phyloP scores from a whole-genome alignment of 1,140 invertebrate genomes.

The Brachionus calyciflorus region DNA sequence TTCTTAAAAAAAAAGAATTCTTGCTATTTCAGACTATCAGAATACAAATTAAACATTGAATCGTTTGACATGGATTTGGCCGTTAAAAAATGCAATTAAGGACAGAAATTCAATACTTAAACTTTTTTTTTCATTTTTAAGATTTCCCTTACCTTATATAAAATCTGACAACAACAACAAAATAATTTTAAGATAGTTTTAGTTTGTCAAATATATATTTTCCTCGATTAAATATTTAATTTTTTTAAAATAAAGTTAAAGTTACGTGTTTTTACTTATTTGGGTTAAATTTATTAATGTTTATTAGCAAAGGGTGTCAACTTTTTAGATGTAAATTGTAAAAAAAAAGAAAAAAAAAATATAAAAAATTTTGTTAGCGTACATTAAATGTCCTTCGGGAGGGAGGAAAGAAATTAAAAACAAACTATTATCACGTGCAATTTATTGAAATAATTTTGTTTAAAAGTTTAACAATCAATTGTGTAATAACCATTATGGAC shows the following conservation, averaged over 20 bases:
- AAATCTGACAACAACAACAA: too few relatives aligned
- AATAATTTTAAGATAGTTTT: too few relatives aligned
- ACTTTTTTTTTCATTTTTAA: too few relatives aligned
- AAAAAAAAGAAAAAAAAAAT: too few relatives aligned
- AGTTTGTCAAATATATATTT: conserved; percentile 9
- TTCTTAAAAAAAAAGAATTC: too few relatives aligned
- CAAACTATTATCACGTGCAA: conserved; percentile 22
- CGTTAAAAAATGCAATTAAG: not conserved
- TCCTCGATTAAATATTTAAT: conserved; percentile 22
- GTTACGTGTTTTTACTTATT: conserved; percentile 23
- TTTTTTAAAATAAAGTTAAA: too few relatives aligned
- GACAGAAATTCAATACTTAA: not conserved
- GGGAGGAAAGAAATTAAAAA: not conserved
- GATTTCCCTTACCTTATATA: too few relatives aligned
- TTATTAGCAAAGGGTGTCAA: not conserved
- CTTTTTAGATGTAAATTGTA: not conserved
- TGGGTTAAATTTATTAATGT: not conserved
- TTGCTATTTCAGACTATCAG: not conserved
- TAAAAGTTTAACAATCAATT: not conserved
- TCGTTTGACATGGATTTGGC: not conserved
- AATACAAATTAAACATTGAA: conserved; percentile 30
- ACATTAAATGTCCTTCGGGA: too few relatives aligned
- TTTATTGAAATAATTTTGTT: not conserved
- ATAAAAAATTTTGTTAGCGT: not conserved
- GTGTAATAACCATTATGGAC: not conserved